These are phyloP conservation scores for Baronia brevicornis DNA, from an alignment of 2,888 invertebrate species.

Conservation along the genomic window DNA sequence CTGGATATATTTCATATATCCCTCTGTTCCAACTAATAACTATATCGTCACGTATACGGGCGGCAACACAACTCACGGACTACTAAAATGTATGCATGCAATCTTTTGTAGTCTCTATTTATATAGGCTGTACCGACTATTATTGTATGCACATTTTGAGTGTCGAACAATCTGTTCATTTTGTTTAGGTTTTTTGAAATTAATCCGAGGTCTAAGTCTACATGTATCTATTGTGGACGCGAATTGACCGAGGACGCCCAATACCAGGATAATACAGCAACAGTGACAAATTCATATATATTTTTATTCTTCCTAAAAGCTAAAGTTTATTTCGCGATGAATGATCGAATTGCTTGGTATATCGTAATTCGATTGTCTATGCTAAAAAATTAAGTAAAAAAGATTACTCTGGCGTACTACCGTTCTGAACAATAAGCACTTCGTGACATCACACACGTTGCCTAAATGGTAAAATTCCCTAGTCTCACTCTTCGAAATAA, in stretches of 20 bases:
- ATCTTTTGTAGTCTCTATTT: constrained; percentile 3
- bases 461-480: constrained; percentile 58
- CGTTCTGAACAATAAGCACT: constrained; percentile 55
- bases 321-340: constrained; percentile 72
- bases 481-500: constrained; percentile 61
- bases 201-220: constrained; percentile 26
- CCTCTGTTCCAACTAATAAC: constrained; percentile 31
- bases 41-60: constrained; percentile 23
- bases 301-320: constrained; percentile 57
- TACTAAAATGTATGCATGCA: constrained; percentile 27
- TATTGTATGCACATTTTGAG: constrained; percentile 5
- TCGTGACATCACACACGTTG: constrained; percentile 51
- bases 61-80: constrained; percentile 7
- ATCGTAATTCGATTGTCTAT: constrained; percentile 61
- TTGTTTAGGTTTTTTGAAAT: too few relatives aligned
- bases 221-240: constrained; percentile 45
- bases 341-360: constrained; percentile 73
- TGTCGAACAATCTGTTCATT: constrained; percentile 5
- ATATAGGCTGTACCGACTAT: background rate
- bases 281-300: constrained; percentile 57
- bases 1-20: constrained; percentile 60
- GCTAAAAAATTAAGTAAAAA: constrained; percentile 62
- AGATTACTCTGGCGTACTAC: constrained; percentile 59
- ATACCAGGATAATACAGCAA: constrained; percentile 42
- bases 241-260: constrained; percentile 40